Evolutionary conservation across 1,140 invertebrate genomes (phyloP), one percentile per base, ranked within the genome.

Genomic region (Eumeta japonica): DNA sequence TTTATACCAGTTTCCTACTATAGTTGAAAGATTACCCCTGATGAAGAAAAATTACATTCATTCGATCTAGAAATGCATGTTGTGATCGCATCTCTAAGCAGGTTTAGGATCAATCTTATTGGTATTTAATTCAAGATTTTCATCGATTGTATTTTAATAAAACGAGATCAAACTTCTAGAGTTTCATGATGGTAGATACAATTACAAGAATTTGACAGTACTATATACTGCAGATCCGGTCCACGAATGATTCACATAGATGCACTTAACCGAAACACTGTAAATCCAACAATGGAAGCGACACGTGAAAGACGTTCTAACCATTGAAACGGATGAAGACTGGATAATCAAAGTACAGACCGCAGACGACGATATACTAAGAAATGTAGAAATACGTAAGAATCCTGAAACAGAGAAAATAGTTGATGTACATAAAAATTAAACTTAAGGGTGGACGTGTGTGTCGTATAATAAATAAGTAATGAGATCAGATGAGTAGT

Each of bases 121-220:
- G 67, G 63, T 1, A 63, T 60, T n/a, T 18, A 34, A 12, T 76
- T 75, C 37, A 62, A 43, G 10, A 46, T 76, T 1, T 38, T 75
- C 3, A 65, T 63, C 0, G 72, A 74, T 45, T 75, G 66, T 24
- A 56, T 58, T 0, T 52, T 55, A 39, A 34, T 16, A 9, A 73
- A 64, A 46, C 33, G 48, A 17, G 53, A 62, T 39, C 19, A 56
- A 3, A 33, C 48, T 19, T 48, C 57, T 9, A 20, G 53, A 27
- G 44, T 62, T 24, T 55, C 52, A 3, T 30, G 55, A 5, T 75
- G 63, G 65, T 55, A 46, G 43, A 27, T 65, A 9, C 28, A 48
- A 3, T 3, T 61, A 14, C 52, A 56, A 34, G 52, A 59, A 18
- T 61, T 41, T 38, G 37, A 54, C 30, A 59, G 51, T 46, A 27